Conservation (phyloP, 1,140 invertebrate species). For the Caenorhabditis tropicalis region DNA sequence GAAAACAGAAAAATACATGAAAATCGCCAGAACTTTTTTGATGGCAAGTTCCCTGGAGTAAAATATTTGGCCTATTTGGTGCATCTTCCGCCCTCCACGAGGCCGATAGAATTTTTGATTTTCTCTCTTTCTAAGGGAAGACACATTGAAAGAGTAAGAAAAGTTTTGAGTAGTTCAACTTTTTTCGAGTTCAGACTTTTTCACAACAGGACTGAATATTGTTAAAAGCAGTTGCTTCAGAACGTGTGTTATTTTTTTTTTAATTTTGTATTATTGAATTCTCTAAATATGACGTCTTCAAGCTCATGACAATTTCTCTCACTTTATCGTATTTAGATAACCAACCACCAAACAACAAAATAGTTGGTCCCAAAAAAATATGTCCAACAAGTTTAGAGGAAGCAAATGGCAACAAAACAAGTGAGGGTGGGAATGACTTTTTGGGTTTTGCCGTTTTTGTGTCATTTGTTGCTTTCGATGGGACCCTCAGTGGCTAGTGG, state of each 20-base stretch:
- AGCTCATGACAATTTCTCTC: too few relatives aligned
- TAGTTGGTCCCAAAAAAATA: not conserved
- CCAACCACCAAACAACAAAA: not conserved
- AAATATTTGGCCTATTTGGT: constrained; percentile 12
- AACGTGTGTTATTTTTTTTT: too few relatives aligned
- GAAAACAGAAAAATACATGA: not conserved
- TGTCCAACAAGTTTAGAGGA: not conserved
- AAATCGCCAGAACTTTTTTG: not conserved
- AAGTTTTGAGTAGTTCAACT: constrained; percentile 29
- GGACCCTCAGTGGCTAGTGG: not conserved
- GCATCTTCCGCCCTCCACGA: not conserved
- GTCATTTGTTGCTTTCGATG: not conserved
- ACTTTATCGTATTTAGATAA: not conserved
- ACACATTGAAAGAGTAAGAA: not conserved
- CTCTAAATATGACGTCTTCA: too few relatives aligned
- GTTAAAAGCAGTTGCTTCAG: too few relatives aligned
- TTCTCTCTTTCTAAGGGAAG: not conserved
- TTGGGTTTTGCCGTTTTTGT: not conserved
- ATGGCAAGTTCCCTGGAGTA: constrained; percentile 1
- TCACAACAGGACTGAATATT: not conserved
- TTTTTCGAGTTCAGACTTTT: constrained; percentile 3
- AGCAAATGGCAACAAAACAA: too few relatives aligned
- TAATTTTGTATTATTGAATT: too few relatives aligned
- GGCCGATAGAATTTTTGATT: not conserved
- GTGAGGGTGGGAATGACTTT: constrained; percentile 32